A percentile compares a stretch with the other conserved stretches of the same genome.
Evolutionary conservation across 2,888 invertebrate genomes (phyloP).

Genomic region (Romanomermis culicivorax): DNA sequence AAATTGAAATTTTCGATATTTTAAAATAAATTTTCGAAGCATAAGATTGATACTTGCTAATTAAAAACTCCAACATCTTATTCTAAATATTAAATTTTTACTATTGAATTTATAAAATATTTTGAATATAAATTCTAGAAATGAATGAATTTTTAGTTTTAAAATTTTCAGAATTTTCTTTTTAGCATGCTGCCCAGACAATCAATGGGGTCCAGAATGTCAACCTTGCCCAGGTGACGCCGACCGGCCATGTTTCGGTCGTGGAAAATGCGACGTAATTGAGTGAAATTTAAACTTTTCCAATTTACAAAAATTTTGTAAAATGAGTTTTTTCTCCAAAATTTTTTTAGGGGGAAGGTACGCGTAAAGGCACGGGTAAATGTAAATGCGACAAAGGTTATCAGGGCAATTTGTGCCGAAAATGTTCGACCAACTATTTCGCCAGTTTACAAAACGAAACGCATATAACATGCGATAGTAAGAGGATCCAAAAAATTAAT

Average conservation of each 20-base stretch:
- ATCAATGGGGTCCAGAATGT: conserved; percentile 63
- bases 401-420: conserved; percentile 49
- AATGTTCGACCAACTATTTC: conserved; percentile 41
- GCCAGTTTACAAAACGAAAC: conserved; percentile 12
- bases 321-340: conserved; percentile 9
- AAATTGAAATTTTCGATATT: no score
- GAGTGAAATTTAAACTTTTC: not conserved
- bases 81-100: not conserved
- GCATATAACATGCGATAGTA: conserved; percentile 17
- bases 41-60: no score
- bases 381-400: conserved; percentile 70
- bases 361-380: conserved; percentile 71
- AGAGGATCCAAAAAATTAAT: no score
- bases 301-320: not conserved
- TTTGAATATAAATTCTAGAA: not conserved
- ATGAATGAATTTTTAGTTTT: no score
- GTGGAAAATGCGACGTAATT: conserved; percentile 50
- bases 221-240: conserved; percentile 52
- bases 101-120: not conserved
- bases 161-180: no score
- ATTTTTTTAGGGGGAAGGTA: conserved; percentile 52
- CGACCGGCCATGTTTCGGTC: conserved; percentile 51
- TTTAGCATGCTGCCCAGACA: conserved; percentile 55
- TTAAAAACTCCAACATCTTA: not conserved
- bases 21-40: no score